phyloP scores from a whole-genome alignment of 2,113 vertebrate genomes.

The Ariopsis seemanni region DNA sequence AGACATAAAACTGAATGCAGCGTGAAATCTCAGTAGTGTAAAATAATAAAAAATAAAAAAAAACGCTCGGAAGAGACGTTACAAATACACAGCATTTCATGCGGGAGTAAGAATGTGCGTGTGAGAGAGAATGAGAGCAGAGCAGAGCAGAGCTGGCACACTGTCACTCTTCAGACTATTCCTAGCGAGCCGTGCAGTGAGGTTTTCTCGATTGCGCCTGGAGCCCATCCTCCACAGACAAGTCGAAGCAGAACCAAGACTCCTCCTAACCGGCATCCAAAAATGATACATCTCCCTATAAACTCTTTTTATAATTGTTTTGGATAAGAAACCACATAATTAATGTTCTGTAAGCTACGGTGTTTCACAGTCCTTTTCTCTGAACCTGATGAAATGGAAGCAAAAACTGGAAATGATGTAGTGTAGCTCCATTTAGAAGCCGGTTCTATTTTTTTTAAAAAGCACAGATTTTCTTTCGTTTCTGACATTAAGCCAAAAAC shows the following conservation, averaged over 20 bases:
- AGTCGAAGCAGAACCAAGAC: slow-evolving; percentile 18
- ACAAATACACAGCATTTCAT: slow-evolving; percentile 30
- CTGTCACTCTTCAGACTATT: not conserved
- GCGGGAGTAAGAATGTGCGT: not conserved
- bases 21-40: not conserved
- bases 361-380: not conserved
- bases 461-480: slow-evolving; percentile 2
- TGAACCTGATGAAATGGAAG: not conserved
- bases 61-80: slow-evolving; percentile 1
- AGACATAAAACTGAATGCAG: not conserved
- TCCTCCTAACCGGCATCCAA: not conserved
- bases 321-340: not conserved
- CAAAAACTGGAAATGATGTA: not conserved
- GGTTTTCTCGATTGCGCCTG: not conserved
- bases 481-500: not conserved
- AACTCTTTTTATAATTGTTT: not conserved
- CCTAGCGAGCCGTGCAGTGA: not conserved
- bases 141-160: slow-evolving; percentile 19
- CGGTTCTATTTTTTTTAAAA: not conserved
- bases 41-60: not conserved
- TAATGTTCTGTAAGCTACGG: not conserved
- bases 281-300: not conserved
- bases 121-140: not conserved
- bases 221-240: slow-evolving; percentile 24
- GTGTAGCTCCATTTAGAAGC: slow-evolving; percentile 10